Evolutionary conservation across 2,888 invertebrate species (phyloP), one percentile per base, ranked within the genome.

Genomic region (Cistogaster globosa): DNA sequence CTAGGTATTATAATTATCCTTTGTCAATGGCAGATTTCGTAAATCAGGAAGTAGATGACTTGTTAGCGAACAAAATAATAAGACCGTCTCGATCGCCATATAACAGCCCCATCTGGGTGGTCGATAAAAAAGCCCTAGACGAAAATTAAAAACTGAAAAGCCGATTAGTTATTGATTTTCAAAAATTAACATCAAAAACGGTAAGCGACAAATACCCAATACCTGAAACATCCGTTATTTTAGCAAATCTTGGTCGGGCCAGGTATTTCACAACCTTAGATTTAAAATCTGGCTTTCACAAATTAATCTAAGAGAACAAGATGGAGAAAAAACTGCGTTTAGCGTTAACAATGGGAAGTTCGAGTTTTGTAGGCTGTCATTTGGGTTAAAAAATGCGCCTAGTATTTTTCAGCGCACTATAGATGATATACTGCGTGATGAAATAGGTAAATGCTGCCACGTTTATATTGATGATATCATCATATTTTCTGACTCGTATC

Each of bases 281-380:
- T 22, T 20, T 55, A 1, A 55, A 55, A 55, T 55, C 55, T 3
- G 55, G 55, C 11, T 55, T 55, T 14, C 22, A 55, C 9, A 55
- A 14, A 55, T 55, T 14, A 11, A 3, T 11, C 11, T 22, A 4
- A 22, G 20, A 22, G 55, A 55, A 22, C 20, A 55, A 4, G 55
- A 55, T 22, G 12, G 55, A n/a, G 55, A 22, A 22, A 55, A 55
- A 22, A 55, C 55, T 9, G 20, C 55, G 0, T 55, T 55, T 22
- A 22, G 20, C 20, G 11, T 55, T 22, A 22, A 12, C 20, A 55
- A 55, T 22, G 55, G 55, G 1, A 55, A 55, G 22, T 55, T 22
- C 55, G 55, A 55, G 20, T 55, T 55, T 55, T 55, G 55, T 14
- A 55, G 55, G 55, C 55, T 55, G 7, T 20, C 55, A 8, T 22